phyloP scores from a whole-genome alignment of 2,113 vertebrate genomes.

The Sphyrna mokarran region DNA sequence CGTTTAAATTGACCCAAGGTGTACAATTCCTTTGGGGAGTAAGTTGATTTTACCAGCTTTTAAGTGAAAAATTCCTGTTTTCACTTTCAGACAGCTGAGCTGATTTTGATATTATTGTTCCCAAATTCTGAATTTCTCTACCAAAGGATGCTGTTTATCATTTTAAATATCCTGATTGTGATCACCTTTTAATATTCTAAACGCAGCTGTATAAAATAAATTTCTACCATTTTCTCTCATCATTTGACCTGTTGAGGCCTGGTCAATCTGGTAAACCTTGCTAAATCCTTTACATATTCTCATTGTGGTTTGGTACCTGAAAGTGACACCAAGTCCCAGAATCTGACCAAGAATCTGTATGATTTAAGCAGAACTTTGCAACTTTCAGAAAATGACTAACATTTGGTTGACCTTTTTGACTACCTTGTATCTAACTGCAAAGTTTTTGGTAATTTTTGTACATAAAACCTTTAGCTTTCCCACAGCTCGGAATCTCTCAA shows the following conservation, averaged over 20 bases:
- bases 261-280: not conserved
- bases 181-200: not conserved
- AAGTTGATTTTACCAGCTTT: not conserved
- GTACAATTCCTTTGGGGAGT: not conserved
- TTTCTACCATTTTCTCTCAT: not conserved
- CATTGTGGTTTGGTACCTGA: not conserved
- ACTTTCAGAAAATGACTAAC: not conserved
- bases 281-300: not conserved
- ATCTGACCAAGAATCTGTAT: not conserved
- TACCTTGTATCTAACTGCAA: not conserved
- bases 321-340: not conserved
- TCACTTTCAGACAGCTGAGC: not conserved
- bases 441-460: not conserved
- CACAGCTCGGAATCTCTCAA: not conserved
- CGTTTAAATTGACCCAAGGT: too few relatives aligned
- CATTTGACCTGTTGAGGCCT: not conserved
- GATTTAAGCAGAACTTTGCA: not conserved
- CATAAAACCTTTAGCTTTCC: not conserved
- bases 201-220: not conserved
- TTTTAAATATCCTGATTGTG: not conserved
- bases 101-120: not conserved
- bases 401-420: not conserved
- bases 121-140: not conserved
- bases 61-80: not conserved
- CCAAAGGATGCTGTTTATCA: not conserved